Percentiles rank a stretch among this genome's conserved stretches.
Evolutionary conservation across 1,140 invertebrate species (phyloP).

Genomic region (Venustaconcha ellipsiformis): DNA sequence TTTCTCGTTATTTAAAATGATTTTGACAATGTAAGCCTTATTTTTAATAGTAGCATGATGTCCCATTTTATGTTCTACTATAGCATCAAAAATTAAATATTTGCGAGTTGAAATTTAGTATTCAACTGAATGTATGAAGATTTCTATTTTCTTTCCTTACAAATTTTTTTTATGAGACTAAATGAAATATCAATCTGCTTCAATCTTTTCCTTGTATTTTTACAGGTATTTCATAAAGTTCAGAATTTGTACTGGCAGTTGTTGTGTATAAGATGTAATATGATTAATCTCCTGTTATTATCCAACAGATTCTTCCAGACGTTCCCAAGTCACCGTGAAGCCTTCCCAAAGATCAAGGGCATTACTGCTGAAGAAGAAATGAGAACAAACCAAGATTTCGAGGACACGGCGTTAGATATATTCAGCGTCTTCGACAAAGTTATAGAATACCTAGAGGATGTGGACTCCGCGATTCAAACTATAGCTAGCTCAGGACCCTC

Average conservation of each 20-base stretch:
- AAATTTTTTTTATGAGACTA: no score
- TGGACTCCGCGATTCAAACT: slow-evolving; percentile 18
- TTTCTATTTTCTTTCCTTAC: no score
- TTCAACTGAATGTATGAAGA: no score
- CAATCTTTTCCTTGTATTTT: no score
- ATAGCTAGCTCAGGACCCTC: slow-evolving; percentile 6
- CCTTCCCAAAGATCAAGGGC: slow-evolving; percentile 3
- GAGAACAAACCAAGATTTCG: slow-evolving; percentile 14
- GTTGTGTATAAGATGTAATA: neutral
- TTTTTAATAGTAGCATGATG: no score
- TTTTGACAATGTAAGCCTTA: no score
- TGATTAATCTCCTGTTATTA: neutral
- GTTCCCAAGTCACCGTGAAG: neutral
- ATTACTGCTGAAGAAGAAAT: slow-evolving; percentile 16
- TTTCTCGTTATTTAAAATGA: no score
- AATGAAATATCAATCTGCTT: no score
- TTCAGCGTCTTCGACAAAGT: slow-evolving; percentile 25
- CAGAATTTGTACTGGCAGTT: neutral
- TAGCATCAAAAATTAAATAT: no score
- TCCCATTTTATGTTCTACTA: no score
- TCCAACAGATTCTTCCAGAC: slow-evolving; percentile 10
- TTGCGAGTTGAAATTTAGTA: no score
- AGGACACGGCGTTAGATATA: slow-evolving; percentile 15
- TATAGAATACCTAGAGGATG: slow-evolving; percentile 19
- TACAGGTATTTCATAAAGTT: no score